Percentiles rank a stretch among this genome's conserved stretches.
phyloP scores from a whole-genome alignment of 2,113 vertebrate genomes.

The Hippocampus mohnikei region DNA sequence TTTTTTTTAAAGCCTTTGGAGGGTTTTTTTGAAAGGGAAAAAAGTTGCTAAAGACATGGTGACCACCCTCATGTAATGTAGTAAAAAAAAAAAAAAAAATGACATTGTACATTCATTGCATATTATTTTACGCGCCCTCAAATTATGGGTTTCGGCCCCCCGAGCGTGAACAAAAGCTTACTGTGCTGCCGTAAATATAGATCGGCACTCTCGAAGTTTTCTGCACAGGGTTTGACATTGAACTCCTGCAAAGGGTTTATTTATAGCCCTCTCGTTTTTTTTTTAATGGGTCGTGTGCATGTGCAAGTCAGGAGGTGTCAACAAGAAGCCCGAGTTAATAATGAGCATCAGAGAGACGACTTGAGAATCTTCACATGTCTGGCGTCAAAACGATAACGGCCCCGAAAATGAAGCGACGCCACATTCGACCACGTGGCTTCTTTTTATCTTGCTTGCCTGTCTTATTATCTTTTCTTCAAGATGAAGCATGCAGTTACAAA shows the following conservation, averaged over 20 bases:
- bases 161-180: background rate
- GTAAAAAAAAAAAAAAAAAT: too few species aligned
- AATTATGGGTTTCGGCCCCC: too few species aligned
- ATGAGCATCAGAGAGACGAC: conserved; percentile 15
- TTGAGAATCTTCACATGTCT: conserved; percentile 50
- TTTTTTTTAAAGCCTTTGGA: too few species aligned
- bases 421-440: conserved; percentile 8
- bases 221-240: conserved; percentile 28
- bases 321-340: conserved; percentile 27
- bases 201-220: conserved; percentile 21
- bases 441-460: background rate
- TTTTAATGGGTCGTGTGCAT: conserved; percentile 33
- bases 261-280: conserved; percentile 41
- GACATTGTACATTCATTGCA: too few species aligned
- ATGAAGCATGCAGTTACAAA: background rate
- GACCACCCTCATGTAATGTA: too few species aligned
- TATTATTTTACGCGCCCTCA: too few species aligned
- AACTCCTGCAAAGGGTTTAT: conserved; percentile 41
- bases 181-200: conserved; percentile 38
- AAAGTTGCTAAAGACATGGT: too few species aligned
- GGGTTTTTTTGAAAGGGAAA: background rate
- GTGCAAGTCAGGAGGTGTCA: conserved; percentile 47
- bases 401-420: conserved; percentile 31
- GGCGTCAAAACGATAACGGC: conserved; percentile 17
- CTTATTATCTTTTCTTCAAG: background rate